A percentile compares a stretch with the other conserved stretches of the same genome.
Evolutionary conservation across 2,797 vertebrate genomes (phyloP).

Genomic region (Halcyon smyrnensis): DNA sequence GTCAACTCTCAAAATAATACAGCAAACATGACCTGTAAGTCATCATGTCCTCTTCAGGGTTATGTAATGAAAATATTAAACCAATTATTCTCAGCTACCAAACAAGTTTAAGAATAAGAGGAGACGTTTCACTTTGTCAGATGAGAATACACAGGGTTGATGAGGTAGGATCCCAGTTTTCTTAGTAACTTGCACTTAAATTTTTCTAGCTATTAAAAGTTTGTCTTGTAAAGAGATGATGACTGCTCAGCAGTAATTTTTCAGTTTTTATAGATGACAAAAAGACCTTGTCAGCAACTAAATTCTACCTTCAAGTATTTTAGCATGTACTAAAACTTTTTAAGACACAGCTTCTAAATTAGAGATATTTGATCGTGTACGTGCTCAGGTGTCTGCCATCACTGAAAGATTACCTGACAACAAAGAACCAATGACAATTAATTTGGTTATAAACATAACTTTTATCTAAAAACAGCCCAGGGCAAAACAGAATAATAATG

Average conservation of each 20-base stretch:
- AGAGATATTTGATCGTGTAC: not conserved
- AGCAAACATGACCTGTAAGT: accelerated
- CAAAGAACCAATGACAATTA: not conserved
- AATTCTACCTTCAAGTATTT: not conserved
- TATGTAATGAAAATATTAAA: not conserved
- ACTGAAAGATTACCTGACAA: not conserved
- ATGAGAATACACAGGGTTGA: not conserved
- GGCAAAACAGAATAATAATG: not conserved
- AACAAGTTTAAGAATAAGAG: not conserved
- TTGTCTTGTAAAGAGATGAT: not conserved
- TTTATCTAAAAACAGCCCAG: not conserved
- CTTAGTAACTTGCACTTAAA: not conserved
- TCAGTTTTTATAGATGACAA: not conserved
- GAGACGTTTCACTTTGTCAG: not conserved
- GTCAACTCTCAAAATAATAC: not conserved
- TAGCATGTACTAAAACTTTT: conserved; percentile 3
- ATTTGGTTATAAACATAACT: not conserved
- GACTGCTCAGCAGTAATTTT: not conserved
- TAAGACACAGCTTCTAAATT: conserved; percentile 16
- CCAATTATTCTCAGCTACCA: not conserved
- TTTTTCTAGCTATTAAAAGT: not conserved
- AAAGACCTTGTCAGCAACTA: conserved; percentile 36
- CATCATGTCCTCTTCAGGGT: not conserved
- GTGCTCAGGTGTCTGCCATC: not conserved
- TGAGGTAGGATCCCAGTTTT: not conserved